phyloP scores from a whole-genome alignment of 2,888 invertebrate genomes.

The Phytoseiulus persimilis region DNA sequence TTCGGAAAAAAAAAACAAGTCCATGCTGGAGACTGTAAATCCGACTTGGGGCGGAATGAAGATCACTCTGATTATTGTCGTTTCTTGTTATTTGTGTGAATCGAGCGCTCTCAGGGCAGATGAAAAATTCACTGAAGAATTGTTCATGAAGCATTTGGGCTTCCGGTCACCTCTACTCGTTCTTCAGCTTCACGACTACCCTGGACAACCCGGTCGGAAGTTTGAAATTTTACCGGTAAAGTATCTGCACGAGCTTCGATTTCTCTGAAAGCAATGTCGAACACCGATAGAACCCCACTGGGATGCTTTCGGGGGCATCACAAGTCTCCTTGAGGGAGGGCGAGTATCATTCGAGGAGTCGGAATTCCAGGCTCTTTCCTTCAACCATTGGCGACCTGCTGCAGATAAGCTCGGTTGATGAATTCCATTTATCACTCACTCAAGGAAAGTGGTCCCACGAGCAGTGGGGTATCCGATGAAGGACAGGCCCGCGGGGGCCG shows the following conservation, averaged over 20 bases:
- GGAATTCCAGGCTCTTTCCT: slow-evolving; percentile 72
- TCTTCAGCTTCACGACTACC: slow-evolving; percentile 80
- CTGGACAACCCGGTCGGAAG: slow-evolving; percentile 58
- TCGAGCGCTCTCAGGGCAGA: background rate
- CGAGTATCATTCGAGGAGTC: too few species aligned
- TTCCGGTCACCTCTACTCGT: slow-evolving; percentile 73
- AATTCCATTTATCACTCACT: slow-evolving; percentile 80
- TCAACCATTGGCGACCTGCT: slow-evolving; percentile 79
- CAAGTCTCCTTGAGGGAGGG: too few species aligned
- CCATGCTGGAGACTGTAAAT: background rate
- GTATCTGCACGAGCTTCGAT: background rate
- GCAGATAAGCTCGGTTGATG: slow-evolving; percentile 71
- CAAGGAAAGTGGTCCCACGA: slow-evolving; percentile 84
- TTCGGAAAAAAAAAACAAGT: too few species aligned
- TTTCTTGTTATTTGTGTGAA: background rate
- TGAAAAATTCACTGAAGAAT: slow-evolving; percentile 76
- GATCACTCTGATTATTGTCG: background rate
- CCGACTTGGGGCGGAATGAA: background rate
- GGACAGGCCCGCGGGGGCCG: slow-evolving; percentile 85
- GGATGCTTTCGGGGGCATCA: too few species aligned
- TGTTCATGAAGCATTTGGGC: slow-evolving; percentile 74
- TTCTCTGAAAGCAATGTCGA: background rate
- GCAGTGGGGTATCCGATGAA: slow-evolving; percentile 87
- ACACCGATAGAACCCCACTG: too few species aligned
- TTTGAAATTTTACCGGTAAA: slow-evolving; percentile 39